Conservation (phyloP, 2,888 invertebrate genomes). For the Microctonus aethiopoides region DNA sequence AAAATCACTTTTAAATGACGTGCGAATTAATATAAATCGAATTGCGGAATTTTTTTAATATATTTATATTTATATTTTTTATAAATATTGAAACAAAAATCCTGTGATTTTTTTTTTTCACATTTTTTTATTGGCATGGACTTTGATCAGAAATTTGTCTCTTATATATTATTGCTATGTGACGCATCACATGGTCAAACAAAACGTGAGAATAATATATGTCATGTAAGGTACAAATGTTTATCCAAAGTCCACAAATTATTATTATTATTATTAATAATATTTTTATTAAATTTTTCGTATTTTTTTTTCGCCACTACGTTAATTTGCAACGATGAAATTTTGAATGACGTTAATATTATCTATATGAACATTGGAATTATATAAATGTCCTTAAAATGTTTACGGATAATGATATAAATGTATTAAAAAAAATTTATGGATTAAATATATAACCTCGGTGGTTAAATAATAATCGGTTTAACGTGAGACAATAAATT, state of each 20-base stretch:
- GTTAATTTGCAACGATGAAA: neutral
- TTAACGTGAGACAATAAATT: constrained; percentile 21
- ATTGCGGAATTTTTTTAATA: neutral
- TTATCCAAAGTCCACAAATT: constrained; percentile 5
- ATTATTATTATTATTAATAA: neutral
- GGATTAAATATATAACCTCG: neutral
- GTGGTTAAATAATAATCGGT: neutral
- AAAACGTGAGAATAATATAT: neutral
- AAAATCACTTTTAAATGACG: neutral
- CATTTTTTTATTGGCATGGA: neutral
- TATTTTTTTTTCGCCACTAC: neutral
- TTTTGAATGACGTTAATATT: too few species aligned
- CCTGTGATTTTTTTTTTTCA: too few species aligned
- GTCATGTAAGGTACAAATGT: constrained; percentile 1
- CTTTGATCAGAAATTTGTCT: neutral
- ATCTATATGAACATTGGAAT: neutral
- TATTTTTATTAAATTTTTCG: too few species aligned
- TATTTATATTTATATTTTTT: too few species aligned
- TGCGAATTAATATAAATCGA: neutral
- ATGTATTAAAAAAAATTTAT: neutral
- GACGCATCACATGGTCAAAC: constrained; percentile 1
- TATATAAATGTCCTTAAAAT: neutral
- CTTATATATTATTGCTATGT: neutral
- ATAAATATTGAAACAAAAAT: too few species aligned
- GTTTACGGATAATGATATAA: too few species aligned